Evolutionary conservation across 1,140 invertebrate species (phyloP), one percentile per base, ranked within the genome.

Genomic region (Drosophila subpulchrella): DNA sequence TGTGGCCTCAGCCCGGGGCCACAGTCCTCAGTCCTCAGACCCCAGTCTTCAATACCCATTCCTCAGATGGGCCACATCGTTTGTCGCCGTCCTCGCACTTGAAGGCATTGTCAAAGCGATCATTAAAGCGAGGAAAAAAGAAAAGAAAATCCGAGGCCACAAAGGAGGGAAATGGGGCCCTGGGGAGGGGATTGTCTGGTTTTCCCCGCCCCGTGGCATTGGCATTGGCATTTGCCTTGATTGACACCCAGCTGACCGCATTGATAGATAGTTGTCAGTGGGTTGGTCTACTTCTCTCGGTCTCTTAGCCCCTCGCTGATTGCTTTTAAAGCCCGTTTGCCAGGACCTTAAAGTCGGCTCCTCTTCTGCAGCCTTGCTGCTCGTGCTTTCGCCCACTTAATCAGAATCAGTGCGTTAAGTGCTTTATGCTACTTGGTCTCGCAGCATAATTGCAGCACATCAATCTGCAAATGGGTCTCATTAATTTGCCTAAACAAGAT

Each of bases 391-490:
- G 51, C 24, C 11, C 84, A 78, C 73, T 90, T 84, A 75, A 90
- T 89, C 84, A 90, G 77, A 90, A 90, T 90, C 85, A 81, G 70
- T 68, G 81, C 81, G 85, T 70, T 89, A 81, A 89, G 85, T 84
- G 84, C 66, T 81, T 90, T 70, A 81, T 67, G 74, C 72, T 61
- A 54, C 41, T 73, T 85, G 58, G 55, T 70, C 66, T 55, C 70
- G 77, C 47, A 60, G 63, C 75, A 89, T 89, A 89, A 89, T 89
- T 89, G 84, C 84, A 78, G 75, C 81, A 81, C 84, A 89, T 89
- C 84, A 89, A 89, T 89, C 84, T 89, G 74, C 70, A 84, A 89
- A 89, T 89, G 85, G 71, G 65, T 59, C 60, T 75, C 84, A 89
- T 89, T 89, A 89, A 89, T 89, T 83, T 83, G 76, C 62, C 67